These are phyloP conservation scores for Mionectes macconnelli DNA, from an alignment of 2,113 vertebrate genomes.

Conservation along the genomic window DNA sequence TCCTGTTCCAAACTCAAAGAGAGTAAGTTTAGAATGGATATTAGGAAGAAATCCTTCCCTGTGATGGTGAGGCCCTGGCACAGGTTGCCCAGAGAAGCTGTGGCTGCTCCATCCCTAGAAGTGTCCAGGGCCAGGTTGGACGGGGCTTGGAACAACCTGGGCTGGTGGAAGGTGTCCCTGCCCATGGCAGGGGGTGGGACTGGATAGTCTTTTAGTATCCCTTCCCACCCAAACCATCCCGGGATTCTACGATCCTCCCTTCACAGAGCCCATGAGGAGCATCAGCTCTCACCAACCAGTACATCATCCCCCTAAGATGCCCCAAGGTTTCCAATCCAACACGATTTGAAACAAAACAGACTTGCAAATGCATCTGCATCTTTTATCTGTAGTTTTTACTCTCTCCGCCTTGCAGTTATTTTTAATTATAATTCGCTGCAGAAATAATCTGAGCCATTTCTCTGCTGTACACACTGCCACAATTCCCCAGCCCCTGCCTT, in stretches of 20 bases:
- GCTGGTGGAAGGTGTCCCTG: neutral
- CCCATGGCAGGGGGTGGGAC: neutral
- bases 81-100: neutral
- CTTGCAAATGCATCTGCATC: neutral
- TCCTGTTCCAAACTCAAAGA: neutral
- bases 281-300: neutral
- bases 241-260: neutral
- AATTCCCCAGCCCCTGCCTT: neutral
- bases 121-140: neutral
- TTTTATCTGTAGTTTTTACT: neutral
- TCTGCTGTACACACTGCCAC: neutral
- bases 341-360: neutral
- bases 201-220: neutral
- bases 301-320: neutral
- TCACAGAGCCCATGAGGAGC: rapidly evolving
- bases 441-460: neutral
- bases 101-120: neutral
- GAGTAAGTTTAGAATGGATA: rapidly evolving
- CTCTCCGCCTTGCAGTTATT: neutral
- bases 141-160: neutral
- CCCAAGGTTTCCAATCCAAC: neutral
- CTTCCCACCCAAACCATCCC: neutral
- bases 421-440: neutral
- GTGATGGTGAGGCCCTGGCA: neutral
- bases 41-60: neutral